Evolutionary conservation across 2,888 invertebrate species (phyloP).

Genomic region (Hofmannophila pseudospretella): DNA sequence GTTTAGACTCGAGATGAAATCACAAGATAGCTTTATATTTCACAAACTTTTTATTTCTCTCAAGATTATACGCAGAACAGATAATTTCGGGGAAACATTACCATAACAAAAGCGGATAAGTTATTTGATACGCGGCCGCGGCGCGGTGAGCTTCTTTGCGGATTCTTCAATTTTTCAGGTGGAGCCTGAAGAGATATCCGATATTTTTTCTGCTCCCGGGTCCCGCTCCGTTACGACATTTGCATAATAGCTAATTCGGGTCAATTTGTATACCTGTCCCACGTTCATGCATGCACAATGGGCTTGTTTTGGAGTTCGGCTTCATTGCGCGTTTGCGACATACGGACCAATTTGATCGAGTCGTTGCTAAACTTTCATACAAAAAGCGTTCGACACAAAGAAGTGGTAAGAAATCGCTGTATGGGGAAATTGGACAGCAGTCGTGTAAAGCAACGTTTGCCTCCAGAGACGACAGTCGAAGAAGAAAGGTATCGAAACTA

Average conservation of each 20-base stretch:
- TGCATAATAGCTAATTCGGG: constrained; percentile 46
- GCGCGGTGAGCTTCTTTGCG: constrained; percentile 30
- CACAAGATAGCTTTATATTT: constrained; percentile 7
- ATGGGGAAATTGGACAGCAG: background rate
- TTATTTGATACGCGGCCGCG: constrained; percentile 59
- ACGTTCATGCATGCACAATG: constrained; percentile 20
- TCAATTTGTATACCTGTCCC: constrained; percentile 34
- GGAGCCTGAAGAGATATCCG: constrained; percentile 38
- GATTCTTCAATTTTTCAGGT: constrained; percentile 55
- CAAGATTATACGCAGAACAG: constrained; percentile 50
- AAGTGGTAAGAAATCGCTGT: background rate
- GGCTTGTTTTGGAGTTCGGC: constrained; percentile 14
- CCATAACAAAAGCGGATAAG: constrained; percentile 69
- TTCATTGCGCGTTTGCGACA: constrained; percentile 8
- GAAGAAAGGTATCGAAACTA: background rate
- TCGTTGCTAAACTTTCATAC: constrained; percentile 2
- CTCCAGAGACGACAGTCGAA: background rate
- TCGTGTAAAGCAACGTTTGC: background rate
- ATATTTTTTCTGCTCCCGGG: constrained; percentile 33
- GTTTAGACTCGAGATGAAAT: constrained; percentile 9
- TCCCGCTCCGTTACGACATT: constrained; percentile 25
- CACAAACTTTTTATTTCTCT: constrained; percentile 37
- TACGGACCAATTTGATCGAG: constrained; percentile 4
- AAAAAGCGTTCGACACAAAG: constrained; percentile 1
- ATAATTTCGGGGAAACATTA: constrained; percentile 62